These are phyloP conservation scores for Clavelina lepadiformis DNA, from an alignment of 23 tunicate species.

Conservation along the genomic window DNA sequence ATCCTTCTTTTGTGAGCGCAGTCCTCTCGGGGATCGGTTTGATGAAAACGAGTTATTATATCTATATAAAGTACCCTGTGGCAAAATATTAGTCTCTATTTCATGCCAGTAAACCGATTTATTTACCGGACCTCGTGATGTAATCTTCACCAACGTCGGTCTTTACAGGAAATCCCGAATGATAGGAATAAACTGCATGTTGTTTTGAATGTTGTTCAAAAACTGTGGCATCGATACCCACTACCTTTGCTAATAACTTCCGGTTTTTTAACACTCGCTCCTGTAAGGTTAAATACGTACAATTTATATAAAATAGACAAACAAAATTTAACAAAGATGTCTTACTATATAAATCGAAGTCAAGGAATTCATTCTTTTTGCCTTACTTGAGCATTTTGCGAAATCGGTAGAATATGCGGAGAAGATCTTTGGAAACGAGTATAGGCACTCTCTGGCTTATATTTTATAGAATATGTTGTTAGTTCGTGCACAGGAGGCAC, in stretches of 20 bases:
- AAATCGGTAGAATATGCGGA: too few species aligned
- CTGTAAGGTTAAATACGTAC: neutral
- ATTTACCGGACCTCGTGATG: too few species aligned
- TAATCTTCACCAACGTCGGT: too few species aligned
- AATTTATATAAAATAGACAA: neutral
- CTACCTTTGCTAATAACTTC: conserved; percentile 45
- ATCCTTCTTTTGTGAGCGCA: conserved; percentile 4
- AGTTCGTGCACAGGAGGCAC: conserved; percentile 40
- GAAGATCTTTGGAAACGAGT: conserved; percentile 18
- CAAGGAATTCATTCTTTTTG: too few species aligned
- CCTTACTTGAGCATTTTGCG: conserved; percentile 38
- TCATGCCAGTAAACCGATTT: too few species aligned
- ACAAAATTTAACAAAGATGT: neutral
- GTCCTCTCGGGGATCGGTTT: conserved; percentile 26
- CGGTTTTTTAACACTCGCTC: conserved; percentile 21
- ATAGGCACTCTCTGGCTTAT: conserved; percentile 6
- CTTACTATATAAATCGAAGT: neutral
- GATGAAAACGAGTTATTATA: conserved; percentile 32
- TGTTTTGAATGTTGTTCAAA: conserved; percentile 12
- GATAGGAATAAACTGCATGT: too few species aligned
- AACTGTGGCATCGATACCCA: conserved; percentile 45
- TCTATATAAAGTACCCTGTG: too few species aligned
- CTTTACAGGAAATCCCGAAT: too few species aligned
- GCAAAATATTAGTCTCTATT: too few species aligned
- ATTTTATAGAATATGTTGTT: conserved; percentile 22